Percentiles rank a stretch among this genome's conserved stretches.
Conservation (phyloP, 2,113 vertebrate genomes). For the Regulus satrapa region DNA sequence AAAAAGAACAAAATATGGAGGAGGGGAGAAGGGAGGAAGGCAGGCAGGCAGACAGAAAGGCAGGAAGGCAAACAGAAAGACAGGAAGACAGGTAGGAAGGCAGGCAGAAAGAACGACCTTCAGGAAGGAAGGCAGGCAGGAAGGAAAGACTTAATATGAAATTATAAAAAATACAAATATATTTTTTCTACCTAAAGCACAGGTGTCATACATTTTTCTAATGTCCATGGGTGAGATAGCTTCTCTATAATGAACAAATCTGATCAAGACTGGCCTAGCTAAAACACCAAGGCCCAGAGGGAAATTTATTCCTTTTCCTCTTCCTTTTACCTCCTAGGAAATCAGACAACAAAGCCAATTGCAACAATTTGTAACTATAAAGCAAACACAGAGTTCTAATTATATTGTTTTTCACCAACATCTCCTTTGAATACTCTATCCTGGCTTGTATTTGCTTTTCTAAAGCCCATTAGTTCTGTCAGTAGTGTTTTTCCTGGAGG, state of each 20-base stretch:
- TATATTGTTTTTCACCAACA: background rate
- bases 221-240: background rate
- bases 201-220: background rate
- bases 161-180: background rate
- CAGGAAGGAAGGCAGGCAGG: too few relatives aligned
- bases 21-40: background rate
- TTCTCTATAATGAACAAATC: background rate
- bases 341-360: background rate
- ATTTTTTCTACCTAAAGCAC: background rate
- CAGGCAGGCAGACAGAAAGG: background rate
- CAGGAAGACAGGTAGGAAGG: too few relatives aligned
- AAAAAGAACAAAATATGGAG: background rate
- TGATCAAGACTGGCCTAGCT: background rate
- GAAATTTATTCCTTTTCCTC: background rate
- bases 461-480: constrained; percentile 1
- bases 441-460: background rate
- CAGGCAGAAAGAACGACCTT: too few relatives aligned
- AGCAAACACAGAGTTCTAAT: background rate
- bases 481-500: background rate
- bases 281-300: background rate
- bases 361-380: background rate
- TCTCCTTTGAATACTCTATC: background rate
- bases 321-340: background rate
- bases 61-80: too few relatives aligned
- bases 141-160: background rate